phyloP scores from a whole-genome alignment of 2,113 vertebrate genomes.

The Lota lota region DNA sequence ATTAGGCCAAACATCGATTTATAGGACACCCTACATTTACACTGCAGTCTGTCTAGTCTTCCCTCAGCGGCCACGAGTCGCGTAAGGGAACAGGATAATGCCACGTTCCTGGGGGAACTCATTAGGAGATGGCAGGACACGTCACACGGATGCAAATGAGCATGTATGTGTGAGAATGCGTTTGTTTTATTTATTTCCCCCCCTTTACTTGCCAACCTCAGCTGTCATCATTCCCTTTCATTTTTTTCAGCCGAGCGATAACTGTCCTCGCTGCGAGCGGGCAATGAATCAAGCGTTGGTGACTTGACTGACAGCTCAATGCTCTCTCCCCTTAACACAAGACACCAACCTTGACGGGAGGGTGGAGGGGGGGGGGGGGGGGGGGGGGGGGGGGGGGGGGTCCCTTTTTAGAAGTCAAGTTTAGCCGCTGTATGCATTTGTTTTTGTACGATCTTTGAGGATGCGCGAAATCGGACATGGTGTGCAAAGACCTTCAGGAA shows the following conservation, averaged over 20 bases:
- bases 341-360: constrained; percentile 50
- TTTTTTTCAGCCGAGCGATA: constrained; percentile 36
- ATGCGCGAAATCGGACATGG: no score
- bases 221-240: constrained; percentile 43
- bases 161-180: constrained; percentile 43
- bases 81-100: constrained; percentile 40
- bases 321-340: constrained; percentile 47
- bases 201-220: constrained; percentile 28
- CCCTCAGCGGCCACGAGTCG: constrained; percentile 11
- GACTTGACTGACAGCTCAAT: constrained; percentile 69
- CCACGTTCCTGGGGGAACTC: constrained; percentile 50
- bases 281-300: constrained; percentile 38
- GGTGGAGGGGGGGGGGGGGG: constrained; percentile 10
- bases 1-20: background rate
- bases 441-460: no score
- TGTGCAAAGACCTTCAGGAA: no score
- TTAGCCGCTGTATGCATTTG: background rate
- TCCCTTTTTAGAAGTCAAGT: constrained; percentile 7
- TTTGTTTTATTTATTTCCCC: background rate
- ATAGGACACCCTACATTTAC: constrained; percentile 16
- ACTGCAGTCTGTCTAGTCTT: background rate
- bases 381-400: constrained; percentile 9
- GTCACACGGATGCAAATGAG: constrained; percentile 43
- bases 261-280: constrained; percentile 33
- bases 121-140: constrained; percentile 47